phyloP scores from a whole-genome alignment of 2,888 invertebrate genomes.

The Achlya flavicornis region DNA sequence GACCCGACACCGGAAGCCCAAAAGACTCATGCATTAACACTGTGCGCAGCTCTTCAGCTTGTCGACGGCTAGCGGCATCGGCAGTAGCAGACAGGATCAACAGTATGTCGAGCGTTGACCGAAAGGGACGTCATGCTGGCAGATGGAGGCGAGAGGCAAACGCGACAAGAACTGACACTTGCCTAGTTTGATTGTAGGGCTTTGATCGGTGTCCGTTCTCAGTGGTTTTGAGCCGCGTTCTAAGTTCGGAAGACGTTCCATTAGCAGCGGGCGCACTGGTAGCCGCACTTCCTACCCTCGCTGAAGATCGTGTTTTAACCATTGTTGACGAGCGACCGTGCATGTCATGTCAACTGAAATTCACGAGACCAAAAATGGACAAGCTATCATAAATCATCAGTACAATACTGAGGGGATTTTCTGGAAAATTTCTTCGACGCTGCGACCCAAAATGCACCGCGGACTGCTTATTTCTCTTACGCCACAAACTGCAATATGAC shows the following conservation, averaged over 20 bases:
- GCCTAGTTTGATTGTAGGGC: slow-evolving; percentile 70
- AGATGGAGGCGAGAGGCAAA: slow-evolving; percentile 93
- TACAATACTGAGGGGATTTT: slow-evolving; percentile 57
- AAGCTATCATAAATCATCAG: slow-evolving; percentile 66
- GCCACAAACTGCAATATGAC: slow-evolving; percentile 51
- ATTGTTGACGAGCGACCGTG: slow-evolving; percentile 78
- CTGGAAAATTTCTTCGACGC: slow-evolving; percentile 79
- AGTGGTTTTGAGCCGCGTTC: slow-evolving; percentile 71
- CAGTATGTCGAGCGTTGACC: slow-evolving; percentile 19
- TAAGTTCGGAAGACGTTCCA: slow-evolving; percentile 75
- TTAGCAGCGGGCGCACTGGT: slow-evolving; percentile 72
- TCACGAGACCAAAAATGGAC: slow-evolving; percentile 78
- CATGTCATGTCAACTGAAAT: slow-evolving; percentile 83
- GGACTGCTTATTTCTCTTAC: slow-evolving; percentile 80
- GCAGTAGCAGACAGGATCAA: slow-evolving; percentile 26
- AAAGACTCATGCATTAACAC: slow-evolving; percentile 45
- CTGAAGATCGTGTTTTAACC: slow-evolving; percentile 84
- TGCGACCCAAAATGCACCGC: slow-evolving; percentile 43
- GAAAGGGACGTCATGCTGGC: slow-evolving; percentile 53
- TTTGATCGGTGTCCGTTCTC: slow-evolving; percentile 76
- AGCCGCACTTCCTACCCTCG: slow-evolving; percentile 77
- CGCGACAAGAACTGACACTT: slow-evolving; percentile 69
- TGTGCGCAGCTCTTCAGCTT: slow-evolving; percentile 20
- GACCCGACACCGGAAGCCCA: slow-evolving; percentile 55
- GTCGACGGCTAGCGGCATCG: slow-evolving; percentile 16